phyloP scores from a whole-genome alignment of 2,888 invertebrate species.

The Poecilobothrus nobilitatus region DNA sequence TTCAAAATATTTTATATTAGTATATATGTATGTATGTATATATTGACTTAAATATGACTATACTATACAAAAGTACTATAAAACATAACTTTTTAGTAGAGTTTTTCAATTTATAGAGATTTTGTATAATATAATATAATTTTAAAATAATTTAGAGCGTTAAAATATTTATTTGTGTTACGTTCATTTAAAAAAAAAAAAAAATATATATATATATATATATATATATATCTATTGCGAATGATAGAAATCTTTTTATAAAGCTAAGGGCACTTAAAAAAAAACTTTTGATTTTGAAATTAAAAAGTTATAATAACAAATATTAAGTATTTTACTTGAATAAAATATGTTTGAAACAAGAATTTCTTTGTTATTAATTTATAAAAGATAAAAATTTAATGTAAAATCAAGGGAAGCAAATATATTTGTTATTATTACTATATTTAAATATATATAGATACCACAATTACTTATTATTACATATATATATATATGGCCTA shows the following conservation, averaged over 20 bases:
- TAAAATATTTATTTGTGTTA: neutral
- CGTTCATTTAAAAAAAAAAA: neutral
- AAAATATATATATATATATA: no score
- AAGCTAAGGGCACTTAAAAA: neutral
- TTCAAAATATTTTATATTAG: neutral
- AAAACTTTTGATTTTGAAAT: neutral
- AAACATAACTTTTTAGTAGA: neutral
- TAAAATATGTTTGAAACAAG: no score
- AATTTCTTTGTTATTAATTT: no score
- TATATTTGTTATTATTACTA: no score
- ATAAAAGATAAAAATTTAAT: no score
- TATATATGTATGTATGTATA: neutral
- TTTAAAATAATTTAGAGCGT: neutral
- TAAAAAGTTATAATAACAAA: slow-evolving; percentile 5
- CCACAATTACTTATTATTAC: no score
- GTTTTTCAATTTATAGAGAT: neutral
- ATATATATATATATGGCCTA: no score
- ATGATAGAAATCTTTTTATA: neutral
- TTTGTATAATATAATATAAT: no score
- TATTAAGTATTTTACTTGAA: neutral
- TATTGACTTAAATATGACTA: neutral
- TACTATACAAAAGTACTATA: neutral
- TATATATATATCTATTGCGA: neutral
- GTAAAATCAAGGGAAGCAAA: no score
- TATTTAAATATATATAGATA: no score